Evolutionary conservation across 2,797 vertebrate genomes (phyloP).

Genomic region (Echiichthys vipera): DNA sequence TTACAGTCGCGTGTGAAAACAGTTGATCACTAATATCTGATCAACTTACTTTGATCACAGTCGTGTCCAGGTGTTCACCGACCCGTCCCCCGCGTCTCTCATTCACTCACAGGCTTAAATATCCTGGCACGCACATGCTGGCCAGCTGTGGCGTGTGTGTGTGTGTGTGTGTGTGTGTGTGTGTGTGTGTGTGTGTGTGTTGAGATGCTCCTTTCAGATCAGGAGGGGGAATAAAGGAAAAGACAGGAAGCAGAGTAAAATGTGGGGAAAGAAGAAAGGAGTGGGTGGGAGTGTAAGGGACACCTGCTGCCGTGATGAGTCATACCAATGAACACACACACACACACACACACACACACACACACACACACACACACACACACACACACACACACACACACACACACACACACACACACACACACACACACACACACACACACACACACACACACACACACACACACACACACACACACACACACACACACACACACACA

Average conservation of each 20-base stretch:
- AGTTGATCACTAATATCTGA: not conserved
- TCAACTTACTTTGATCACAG: not conserved
- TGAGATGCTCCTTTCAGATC: slow-evolving; percentile 50
- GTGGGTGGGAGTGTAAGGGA: slow-evolving; percentile 44
- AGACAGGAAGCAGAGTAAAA: slow-evolving; percentile 44
- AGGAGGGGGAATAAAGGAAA: slow-evolving; percentile 20
- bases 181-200: not conserved
- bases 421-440: slow-evolving; percentile 7
- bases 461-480: slow-evolving; percentile 11
- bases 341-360: slow-evolving; percentile 15
- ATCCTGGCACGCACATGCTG: slow-evolving; percentile 35
- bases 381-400: slow-evolving; percentile 8
- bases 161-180: slow-evolving; percentile 6
- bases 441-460: slow-evolving; percentile 10
- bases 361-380: slow-evolving; percentile 12
- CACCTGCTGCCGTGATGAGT: slow-evolving; percentile 77
- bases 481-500: slow-evolving; percentile 12
- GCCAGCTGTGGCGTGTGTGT: slow-evolving; percentile 44
- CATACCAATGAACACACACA: slow-evolving; percentile 46
- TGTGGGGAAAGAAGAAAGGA: slow-evolving; percentile 8
- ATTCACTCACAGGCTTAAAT: slow-evolving; percentile 10
- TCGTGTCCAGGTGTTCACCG: slow-evolving; percentile 22
- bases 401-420: slow-evolving; percentile 4
- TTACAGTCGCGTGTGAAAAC: not conserved
- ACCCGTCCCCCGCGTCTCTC: not conserved